phyloP scores from a whole-genome alignment of 1,140 invertebrate genomes.

The Eubasilissa regina region DNA sequence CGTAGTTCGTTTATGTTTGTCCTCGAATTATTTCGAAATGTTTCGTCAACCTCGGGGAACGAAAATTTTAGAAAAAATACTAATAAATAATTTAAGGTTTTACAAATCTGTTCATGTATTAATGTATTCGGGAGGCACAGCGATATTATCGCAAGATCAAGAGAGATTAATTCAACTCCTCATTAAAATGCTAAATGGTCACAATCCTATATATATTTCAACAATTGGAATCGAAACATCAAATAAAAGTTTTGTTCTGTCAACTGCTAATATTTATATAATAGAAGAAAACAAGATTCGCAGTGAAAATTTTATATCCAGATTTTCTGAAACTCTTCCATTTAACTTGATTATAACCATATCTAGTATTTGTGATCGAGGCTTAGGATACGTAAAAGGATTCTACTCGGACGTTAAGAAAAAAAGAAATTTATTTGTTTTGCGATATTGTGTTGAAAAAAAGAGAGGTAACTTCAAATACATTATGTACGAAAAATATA shows the following conservation, averaged over 20 bases:
- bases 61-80: neutral
- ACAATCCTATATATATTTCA: neutral
- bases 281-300: neutral
- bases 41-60: constrained; percentile 2
- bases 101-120: constrained; percentile 8
- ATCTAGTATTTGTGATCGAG: neutral
- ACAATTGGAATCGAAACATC: neutral
- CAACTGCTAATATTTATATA: neutral
- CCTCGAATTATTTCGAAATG: neutral
- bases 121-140: neutral
- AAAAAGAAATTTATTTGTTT: neutral
- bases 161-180: neutral
- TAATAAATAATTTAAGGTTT: neutral
- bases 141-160: neutral
- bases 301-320: neutral
- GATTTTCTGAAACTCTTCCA: neutral
- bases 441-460: constrained; percentile 14
- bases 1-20: neutral
- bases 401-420: neutral
- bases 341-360: neutral
- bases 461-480: constrained; percentile 25
- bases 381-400: neutral
- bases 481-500: neutral
- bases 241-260: neutral
- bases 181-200: constrained; percentile 5